Evolutionary conservation across 1,140 invertebrate species (phyloP).

Genomic region (Dinothrombium tinctorium): DNA sequence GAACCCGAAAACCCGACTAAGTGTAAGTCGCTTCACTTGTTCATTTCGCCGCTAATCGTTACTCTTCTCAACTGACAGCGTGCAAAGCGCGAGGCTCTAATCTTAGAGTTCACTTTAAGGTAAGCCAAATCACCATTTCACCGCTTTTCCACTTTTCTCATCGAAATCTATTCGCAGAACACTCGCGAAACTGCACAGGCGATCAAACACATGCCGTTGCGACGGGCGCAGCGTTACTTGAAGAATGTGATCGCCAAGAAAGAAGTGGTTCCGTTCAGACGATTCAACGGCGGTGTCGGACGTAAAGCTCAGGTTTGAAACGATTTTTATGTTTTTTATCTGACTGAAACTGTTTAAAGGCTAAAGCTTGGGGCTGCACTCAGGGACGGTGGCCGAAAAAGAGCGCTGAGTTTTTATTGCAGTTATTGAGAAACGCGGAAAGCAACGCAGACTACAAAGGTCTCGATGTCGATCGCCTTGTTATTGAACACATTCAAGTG

Average conservation of each 20-base stretch:
- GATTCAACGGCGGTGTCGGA: constrained; percentile 92
- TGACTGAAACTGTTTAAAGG: constrained; percentile 24
- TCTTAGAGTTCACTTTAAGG: constrained; percentile 84
- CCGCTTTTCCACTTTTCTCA: neutral
- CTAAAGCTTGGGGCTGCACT: constrained; percentile 82
- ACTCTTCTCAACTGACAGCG: constrained; percentile 24
- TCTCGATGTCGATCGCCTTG: constrained; percentile 83
- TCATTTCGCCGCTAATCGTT: too few species aligned
- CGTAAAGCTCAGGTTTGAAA: constrained; percentile 59
- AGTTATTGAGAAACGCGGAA: constrained; percentile 91
- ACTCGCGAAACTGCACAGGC: constrained; percentile 93
- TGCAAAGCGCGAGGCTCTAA: constrained; percentile 96
- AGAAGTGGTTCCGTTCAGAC: constrained; percentile 94
- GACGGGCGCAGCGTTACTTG: constrained; percentile 73
- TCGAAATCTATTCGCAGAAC: constrained; percentile 31
- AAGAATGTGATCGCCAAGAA: constrained; percentile 92
- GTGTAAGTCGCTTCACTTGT: too few species aligned
- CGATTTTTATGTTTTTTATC: constrained; percentile 4
- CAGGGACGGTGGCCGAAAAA: constrained; percentile 98
- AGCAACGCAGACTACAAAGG: constrained; percentile 94
- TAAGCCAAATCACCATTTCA: constrained; percentile 8
- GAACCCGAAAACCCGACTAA: too few species aligned
- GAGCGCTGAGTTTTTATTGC: constrained; percentile 88
- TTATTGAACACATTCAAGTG: constrained; percentile 94
- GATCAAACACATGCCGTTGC: constrained; percentile 77